Conservation (phyloP, 2,888 invertebrate genomes). For the Drosophila mercatorum region DNA sequence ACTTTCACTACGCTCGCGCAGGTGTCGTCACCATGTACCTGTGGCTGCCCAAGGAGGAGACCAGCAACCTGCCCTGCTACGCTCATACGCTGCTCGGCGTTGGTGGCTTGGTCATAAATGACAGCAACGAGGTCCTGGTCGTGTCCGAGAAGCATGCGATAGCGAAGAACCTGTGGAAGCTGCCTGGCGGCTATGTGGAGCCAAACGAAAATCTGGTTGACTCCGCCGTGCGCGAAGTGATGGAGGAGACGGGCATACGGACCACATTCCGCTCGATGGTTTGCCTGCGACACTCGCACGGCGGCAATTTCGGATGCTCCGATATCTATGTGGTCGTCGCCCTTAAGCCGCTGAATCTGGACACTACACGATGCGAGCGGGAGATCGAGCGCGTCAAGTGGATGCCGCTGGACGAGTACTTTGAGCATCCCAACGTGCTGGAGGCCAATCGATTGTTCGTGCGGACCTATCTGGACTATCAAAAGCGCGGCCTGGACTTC, state of each 20-base stretch:
- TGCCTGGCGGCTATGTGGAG: constrained; percentile 96
- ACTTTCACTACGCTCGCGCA: constrained; percentile 93
- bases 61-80: constrained; percentile 88
- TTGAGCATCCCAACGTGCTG: constrained; percentile 89
- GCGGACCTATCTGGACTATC: constrained; percentile 88
- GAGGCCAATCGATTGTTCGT: constrained; percentile 89
- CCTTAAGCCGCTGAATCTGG: constrained; percentile 88
- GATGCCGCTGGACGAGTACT: constrained; percentile 92
- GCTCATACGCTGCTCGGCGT: constrained; percentile 93
- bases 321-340: constrained; percentile 93
- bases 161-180: constrained; percentile 89
- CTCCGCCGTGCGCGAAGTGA: constrained; percentile 93
- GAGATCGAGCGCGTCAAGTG: constrained; percentile 92
- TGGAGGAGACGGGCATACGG: constrained; percentile 94
- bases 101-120: constrained; percentile 92
- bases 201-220: constrained; percentile 93
- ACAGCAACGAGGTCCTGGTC: constrained; percentile 90
- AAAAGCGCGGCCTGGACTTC: constrained; percentile 87
- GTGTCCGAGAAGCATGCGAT: constrained; percentile 89
- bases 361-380: constrained; percentile 89
- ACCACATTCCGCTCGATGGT: constrained; percentile 91
- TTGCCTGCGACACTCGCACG: constrained; percentile 91
- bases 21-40: constrained; percentile 92
- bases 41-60: constrained; percentile 89
- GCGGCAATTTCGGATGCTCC: constrained; percentile 91